Evolutionary conservation across 2,113 vertebrate genomes (phyloP).

Genomic region (Takifugu flavidus): DNA sequence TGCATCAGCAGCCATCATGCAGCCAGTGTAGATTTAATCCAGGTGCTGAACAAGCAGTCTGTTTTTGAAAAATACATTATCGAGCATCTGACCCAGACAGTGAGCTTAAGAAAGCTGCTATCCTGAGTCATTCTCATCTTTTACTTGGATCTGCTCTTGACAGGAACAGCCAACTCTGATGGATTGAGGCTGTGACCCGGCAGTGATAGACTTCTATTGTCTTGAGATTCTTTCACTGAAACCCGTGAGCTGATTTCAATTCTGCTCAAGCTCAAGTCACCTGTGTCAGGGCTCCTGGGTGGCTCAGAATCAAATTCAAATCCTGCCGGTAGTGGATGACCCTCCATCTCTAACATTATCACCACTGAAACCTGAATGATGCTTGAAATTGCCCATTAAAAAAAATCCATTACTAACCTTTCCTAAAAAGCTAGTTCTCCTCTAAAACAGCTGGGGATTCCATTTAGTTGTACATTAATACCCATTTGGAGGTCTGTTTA

Average conservation of each 20-base stretch:
- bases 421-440: too few relatives aligned
- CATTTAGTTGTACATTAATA: too few relatives aligned
- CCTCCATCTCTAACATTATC: not conserved
- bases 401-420: too few relatives aligned
- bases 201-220: constrained; percentile 58
- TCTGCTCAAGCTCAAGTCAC: constrained; percentile 19
- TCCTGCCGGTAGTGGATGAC: not conserved
- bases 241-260: constrained; percentile 44
- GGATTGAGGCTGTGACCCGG: constrained; percentile 61
- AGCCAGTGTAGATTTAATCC: constrained; percentile 22
- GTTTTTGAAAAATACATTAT: constrained; percentile 13
- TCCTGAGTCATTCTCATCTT: constrained; percentile 32
- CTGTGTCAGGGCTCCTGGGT: not conserved
- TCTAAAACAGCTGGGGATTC: too few relatives aligned
- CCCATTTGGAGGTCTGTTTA: too few relatives aligned
- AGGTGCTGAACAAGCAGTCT: not conserved
- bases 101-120: constrained; percentile 13
- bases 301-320: constrained; percentile 28
- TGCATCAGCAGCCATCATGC: not conserved
- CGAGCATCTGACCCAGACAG: constrained; percentile 20
- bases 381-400: too few relatives aligned
- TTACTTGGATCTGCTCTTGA: constrained; percentile 44
- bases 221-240: constrained; percentile 25
- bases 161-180: constrained; percentile 48
- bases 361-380: too few relatives aligned